These are phyloP conservation scores for Hippocampus guttulatus DNA, from an alignment of 2,113 vertebrate genomes.

Conservation along the genomic window DNA sequence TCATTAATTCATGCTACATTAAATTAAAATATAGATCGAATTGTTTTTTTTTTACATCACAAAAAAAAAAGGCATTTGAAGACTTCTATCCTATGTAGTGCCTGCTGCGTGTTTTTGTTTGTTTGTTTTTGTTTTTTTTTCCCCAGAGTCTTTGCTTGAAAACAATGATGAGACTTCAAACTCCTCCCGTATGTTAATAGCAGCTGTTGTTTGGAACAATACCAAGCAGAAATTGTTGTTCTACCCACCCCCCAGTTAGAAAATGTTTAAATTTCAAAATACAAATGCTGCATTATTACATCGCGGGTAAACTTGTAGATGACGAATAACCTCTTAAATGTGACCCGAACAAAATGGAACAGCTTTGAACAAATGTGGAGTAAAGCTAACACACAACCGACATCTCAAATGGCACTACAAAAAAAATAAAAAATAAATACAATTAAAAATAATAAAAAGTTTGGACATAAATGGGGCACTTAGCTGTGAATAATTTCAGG, in stretches of 20 bases:
- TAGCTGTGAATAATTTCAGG: slow-evolving; percentile 41
- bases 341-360: slow-evolving; percentile 28
- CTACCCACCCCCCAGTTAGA: not conserved
- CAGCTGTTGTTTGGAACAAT: not conserved
- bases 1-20: no score
- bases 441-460: slow-evolving; percentile 8
- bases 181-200: not conserved
- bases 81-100: no score
- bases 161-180: no score
- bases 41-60: no score
- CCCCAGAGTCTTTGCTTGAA: no score
- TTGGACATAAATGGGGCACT: slow-evolving; percentile 38
- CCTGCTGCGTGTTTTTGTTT: no score
- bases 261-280: not conserved
- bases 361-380: slow-evolving; percentile 12
- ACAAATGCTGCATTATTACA: not conserved
- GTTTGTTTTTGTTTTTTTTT: no score
- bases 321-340: slow-evolving; percentile 36
- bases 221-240: not conserved
- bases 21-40: no score
- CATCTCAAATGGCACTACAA: slow-evolving; percentile 32
- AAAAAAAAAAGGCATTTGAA: no score
- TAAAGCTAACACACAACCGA: slow-evolving; percentile 32
- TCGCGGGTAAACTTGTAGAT: not conserved
- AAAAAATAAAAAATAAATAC: no score